Base-by-base conservation (phyloP, 2,888 invertebrate genomes). In the Synanthedon formicaeformis region DNA sequence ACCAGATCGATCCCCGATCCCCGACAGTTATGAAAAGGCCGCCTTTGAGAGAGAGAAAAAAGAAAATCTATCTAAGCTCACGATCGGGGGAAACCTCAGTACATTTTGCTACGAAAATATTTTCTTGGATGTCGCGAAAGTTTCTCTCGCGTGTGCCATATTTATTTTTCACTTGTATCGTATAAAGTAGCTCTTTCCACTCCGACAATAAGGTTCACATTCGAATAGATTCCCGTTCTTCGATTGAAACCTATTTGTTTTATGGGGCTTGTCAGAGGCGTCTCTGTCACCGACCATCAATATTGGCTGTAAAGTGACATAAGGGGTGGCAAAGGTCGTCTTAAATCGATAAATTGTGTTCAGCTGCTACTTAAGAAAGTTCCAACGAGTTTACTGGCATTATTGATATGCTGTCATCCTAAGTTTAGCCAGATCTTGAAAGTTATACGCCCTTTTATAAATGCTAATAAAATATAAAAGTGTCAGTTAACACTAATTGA, bases 321-420 rank as follows among this genome's bases (percentile, higher is more conserved):
- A 78, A 79, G 68, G 82, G 83, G 83, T 83, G 80, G 80, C 72
- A 76, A 72, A 81, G 78, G 75, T 69, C 73, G 68, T 60, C 75
- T 77, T 71, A 75, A 83, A 84, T 84, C 84, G 77, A 83, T 84
- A 84, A 78, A 81, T 74, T 80, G 78, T 76, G 75, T 81, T 81
- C 71, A 66, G 68, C 61, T 67, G 69, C 75, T 81, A 78, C 81
- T 81, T 82, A 80, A 73, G 70, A 75, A 81, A 82, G 73, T 83
- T 81, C 60, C 61, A 71, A 72, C 65, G 67, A 75, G 66, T 79
- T 76, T 80, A 82, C 81, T 80, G 78, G 75, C 71, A 78, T 78
- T 77, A 82, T 83, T 83, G 83, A 81, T 81, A 73, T 59, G 58
- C 64, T 73, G 78, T 75, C 76, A 72, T 59, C 60, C 58, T 41